phyloP scores from a whole-genome alignment of 2,888 invertebrate genomes.

The Malthinus seriepunctatus region DNA sequence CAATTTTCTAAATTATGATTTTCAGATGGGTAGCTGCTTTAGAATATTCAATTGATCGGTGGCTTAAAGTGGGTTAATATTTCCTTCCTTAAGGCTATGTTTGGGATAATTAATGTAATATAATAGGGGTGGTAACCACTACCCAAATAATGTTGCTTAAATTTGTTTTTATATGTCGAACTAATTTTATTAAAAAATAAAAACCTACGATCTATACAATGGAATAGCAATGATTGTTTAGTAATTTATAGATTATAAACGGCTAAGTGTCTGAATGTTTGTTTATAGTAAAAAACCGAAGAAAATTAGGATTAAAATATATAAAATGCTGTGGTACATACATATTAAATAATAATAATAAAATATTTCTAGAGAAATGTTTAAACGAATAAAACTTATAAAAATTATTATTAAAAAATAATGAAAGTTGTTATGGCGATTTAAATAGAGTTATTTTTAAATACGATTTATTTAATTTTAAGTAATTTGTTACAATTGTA shows the following conservation, averaged over 20 bases:
- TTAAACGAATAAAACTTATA: constrained; percentile 21
- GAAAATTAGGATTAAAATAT: constrained; percentile 13
- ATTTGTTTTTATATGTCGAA: constrained; percentile 11
- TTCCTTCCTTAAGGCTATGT: constrained; percentile 11
- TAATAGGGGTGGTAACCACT: constrained; percentile 3
- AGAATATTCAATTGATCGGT: constrained; percentile 87
- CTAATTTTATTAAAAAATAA: constrained; percentile 12
- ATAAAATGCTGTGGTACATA: constrained; percentile 26
- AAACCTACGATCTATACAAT: constrained; percentile 15
- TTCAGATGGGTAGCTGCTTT: constrained; percentile 90
- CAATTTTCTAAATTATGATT: constrained; percentile 37
- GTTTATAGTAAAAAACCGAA: constrained; percentile 19
- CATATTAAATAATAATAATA: constrained; percentile 21
- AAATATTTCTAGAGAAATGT: constrained; percentile 29
- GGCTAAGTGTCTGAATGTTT: constrained; percentile 24
- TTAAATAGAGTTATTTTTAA: constrained; percentile 29
- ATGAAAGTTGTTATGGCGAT: constrained; percentile 22
- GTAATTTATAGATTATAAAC: constrained; percentile 17
- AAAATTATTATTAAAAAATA: constrained; percentile 14
- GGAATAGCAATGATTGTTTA: constrained; percentile 22
- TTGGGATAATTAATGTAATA: constrained; percentile 6
- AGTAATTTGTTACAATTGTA: constrained; percentile 21
- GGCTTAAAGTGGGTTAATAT: constrained; percentile 67
- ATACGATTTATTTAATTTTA: constrained; percentile 25
- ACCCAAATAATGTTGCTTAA: constrained; percentile 22